Evolutionary conservation across 2,797 vertebrate genomes (phyloP), one percentile per base, ranked within the genome.

Genomic region (Gila robusta): DNA sequence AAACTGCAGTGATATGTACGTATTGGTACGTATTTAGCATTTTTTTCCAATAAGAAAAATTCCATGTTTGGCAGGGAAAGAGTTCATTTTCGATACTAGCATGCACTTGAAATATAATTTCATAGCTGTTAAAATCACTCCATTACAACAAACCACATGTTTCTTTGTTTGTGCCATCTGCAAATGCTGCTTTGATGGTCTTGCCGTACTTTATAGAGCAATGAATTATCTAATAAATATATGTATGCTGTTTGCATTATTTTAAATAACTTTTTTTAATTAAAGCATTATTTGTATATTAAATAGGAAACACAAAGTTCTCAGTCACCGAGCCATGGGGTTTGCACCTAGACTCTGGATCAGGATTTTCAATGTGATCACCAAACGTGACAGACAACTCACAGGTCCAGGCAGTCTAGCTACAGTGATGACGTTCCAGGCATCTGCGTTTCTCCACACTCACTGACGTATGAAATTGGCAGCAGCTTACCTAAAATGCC

Each of bases 331-430:
- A 41, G 32, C 32, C 74, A 37, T 16, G 23, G 54, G 76, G 8
- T 79, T 79, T 79, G 54, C 54, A 62, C 35, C 76, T 59, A 19
- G 54, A 41, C 76, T 41, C 52, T 56, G 74, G 74, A 77, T 23
- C 19, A 56, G 54, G 54, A 59, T 41, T 62, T 62, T 37, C 2
- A 26, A 41, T 37, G 12, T 16, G 19, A 54, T 78, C 74, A 59
- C 32, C 35, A n/a, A 77, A 77, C 12, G 49, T 77, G 32, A 77
- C 73, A 76, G 74, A 77, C 47, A 74, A 49, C 73, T 76, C 10
- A 12, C 54, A 59, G 54, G 23, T 62, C 76, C 54, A 78, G 52
- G 37, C 1, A 23, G 49, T 37, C 28, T 6, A 35, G 39, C 39
- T 14, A 9, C 41, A 72, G n/a, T 2, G 71, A 73, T 9, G 12